Percentiles rank a stretch among this genome's conserved stretches.
phyloP scores from a whole-genome alignment of 2,797 vertebrate genomes.

The Onychomys torridus region DNA sequence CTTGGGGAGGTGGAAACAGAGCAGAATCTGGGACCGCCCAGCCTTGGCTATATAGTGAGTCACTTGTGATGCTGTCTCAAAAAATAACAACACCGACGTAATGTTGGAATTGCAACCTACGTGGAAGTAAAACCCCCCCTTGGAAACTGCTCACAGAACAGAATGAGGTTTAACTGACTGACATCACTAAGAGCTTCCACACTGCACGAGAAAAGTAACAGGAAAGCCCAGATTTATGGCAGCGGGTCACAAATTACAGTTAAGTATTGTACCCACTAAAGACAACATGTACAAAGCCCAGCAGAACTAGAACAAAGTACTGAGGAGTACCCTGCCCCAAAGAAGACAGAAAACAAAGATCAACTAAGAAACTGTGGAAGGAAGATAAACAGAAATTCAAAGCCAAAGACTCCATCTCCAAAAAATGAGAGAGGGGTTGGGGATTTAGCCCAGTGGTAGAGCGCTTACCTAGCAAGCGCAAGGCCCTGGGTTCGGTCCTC shows the following conservation, averaged over 20 bases:
- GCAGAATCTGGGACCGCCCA: background rate
- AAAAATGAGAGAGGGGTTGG: background rate
- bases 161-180: background rate
- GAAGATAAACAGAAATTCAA: background rate
- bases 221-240: rapidly evolving
- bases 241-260: background rate
- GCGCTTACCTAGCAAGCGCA: too few relatives aligned
- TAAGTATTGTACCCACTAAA: background rate
- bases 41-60: background rate
- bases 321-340: background rate
- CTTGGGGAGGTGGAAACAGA: background rate
- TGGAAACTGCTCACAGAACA: background rate
- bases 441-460: too few relatives aligned
- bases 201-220: background rate
- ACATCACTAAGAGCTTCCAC: background rate
- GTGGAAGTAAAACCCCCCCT: background rate
- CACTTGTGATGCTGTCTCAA: background rate
- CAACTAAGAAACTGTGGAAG: background rate
- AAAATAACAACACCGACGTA: background rate
- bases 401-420: background rate
- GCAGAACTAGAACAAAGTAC: too few relatives aligned
- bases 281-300: background rate
- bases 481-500: too few relatives aligned
- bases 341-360: background rate
- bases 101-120: background rate